These are phyloP conservation scores for Pomatostomus ruficeps DNA, from an alignment of 2,113 vertebrate species.

Conservation along the genomic window DNA sequence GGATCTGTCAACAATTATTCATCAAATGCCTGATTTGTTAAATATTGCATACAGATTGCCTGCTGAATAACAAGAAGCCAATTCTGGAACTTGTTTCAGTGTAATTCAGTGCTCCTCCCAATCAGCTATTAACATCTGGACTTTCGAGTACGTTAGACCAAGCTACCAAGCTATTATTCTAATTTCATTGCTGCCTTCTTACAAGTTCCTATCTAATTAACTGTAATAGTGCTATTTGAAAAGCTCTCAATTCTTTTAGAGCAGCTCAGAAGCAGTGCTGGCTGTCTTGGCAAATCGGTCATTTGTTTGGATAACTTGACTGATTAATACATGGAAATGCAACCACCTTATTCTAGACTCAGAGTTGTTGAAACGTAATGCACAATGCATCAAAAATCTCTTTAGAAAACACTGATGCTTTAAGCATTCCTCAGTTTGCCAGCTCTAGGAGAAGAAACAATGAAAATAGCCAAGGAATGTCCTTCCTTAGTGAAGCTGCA, in stretches of 20 bases:
- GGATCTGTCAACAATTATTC: slow-evolving; percentile 39
- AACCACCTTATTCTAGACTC: background rate
- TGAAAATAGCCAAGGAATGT: background rate
- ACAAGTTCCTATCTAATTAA: slow-evolving; percentile 47
- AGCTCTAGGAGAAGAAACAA: slow-evolving; percentile 41
- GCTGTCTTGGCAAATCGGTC: slow-evolving; percentile 23
- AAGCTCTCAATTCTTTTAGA: slow-evolving; percentile 26
- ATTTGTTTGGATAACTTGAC: slow-evolving; percentile 28
- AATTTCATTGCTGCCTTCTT: slow-evolving; percentile 36
- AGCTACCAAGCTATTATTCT: slow-evolving; percentile 37
- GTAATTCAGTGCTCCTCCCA: background rate
- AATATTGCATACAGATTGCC: slow-evolving; percentile 34
- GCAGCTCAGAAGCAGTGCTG: slow-evolving; percentile 33
- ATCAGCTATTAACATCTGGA: slow-evolving; percentile 5
- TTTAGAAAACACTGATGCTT: slow-evolving; percentile 44
- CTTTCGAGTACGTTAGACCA: background rate
- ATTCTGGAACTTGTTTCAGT: background rate
- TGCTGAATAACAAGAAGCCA: slow-evolving; percentile 23
- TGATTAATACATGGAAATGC: slow-evolving; percentile 45
- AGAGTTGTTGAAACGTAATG: slow-evolving; percentile 17
- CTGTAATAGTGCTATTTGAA: background rate
- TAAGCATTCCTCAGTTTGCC: slow-evolving; percentile 37
- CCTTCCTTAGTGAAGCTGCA: background rate
- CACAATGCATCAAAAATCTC: slow-evolving; percentile 38
- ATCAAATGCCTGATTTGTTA: slow-evolving; percentile 25